Percentiles rank a stretch among this genome's conserved stretches.
Conservation (phyloP, 2,888 invertebrate species). For the Platerodrilus igneus region DNA sequence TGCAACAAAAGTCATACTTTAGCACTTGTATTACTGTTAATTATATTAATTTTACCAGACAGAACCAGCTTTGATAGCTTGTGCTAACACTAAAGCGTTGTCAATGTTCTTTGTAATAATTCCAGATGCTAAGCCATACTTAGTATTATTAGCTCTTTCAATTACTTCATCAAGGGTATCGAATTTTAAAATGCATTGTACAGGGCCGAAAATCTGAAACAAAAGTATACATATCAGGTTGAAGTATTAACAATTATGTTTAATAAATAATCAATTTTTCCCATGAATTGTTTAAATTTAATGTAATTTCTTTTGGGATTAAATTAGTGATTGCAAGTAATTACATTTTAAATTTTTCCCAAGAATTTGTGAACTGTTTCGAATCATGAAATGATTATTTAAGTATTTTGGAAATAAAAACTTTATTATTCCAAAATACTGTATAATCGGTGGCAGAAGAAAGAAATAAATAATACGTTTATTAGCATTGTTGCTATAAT, state of each 20-base stretch:
- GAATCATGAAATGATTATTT: too few species aligned
- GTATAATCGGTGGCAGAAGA: too few species aligned
- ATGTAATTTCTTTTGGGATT: constrained; percentile 3
- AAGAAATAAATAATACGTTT: too few species aligned
- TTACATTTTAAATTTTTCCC: constrained; percentile 4
- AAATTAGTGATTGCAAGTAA: constrained; percentile 9
- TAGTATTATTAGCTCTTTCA: constrained; percentile 73
- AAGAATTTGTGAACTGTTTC: too few species aligned
- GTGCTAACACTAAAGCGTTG: constrained; percentile 69
- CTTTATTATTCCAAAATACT: too few species aligned
- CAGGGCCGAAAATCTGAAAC: constrained; percentile 82
- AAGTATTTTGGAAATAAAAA: too few species aligned
- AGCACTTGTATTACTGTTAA: constrained; percentile 3
- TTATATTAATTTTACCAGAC: constrained; percentile 62
- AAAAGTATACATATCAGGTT: constrained; percentile 2
- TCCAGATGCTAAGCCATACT: constrained; percentile 78
- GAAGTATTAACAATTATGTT: not conserved
- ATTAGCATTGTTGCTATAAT: too few species aligned
- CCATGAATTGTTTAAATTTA: not conserved
- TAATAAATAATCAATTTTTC: too few species aligned
- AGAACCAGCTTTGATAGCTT: constrained; percentile 72
- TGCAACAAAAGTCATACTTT: too few species aligned
- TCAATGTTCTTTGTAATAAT: constrained; percentile 76
- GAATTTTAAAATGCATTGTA: constrained; percentile 81
- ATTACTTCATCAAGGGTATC: constrained; percentile 74